Base-by-base conservation (phyloP, 2,797 vertebrate genomes). In the Spea hammondii region DNA sequence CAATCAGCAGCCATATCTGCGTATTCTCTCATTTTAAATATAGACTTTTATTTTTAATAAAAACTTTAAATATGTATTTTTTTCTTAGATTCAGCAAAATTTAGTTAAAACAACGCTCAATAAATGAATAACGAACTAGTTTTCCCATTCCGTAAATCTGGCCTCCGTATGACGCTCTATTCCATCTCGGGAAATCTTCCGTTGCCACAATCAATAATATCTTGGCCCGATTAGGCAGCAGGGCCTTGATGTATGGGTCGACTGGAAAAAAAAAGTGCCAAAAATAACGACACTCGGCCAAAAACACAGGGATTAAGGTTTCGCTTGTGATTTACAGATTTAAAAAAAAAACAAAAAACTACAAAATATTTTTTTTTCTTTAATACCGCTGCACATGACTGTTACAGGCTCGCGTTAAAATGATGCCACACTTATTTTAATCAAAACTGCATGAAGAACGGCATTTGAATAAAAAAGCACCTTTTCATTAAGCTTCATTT, bases 381-480 rank as follows among this genome's bases (percentile, higher is more conserved):
- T 70, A 79, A 74, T 79, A 55, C 44, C 54, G 50, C 64, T 55
- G 54, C 59, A 80, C 59, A 76, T 44, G 13, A 47, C 46, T 60
- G 13, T 68, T 55, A 64, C 14, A 2, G 62, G 54, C 55, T 55
- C 6, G 45, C 8, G 54, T 71, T 65, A 5, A 74, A 75, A 65
- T 59, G 12, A 13, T 65, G 4, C 48, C 51, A 50, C 44, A 71
- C 32, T 64, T 48, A 13, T 57, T 32, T 14, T 11, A 66, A 60
- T 73, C 10, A 50, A 62, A 69, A 62, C 48, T 69, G 55, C 70
- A 49, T 60, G 54, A 11, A 64, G 51, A 57, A 72, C 6, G n/a
- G 72, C 6, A 8, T 64, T 8, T 51, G 8, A 48, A 3, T 45
- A 79, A 64, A 79, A 79, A 79, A 65, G 72, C 78, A 70, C 66